phyloP scores from a whole-genome alignment of 1,140 invertebrate species.

The Drosophila simulans region DNA sequence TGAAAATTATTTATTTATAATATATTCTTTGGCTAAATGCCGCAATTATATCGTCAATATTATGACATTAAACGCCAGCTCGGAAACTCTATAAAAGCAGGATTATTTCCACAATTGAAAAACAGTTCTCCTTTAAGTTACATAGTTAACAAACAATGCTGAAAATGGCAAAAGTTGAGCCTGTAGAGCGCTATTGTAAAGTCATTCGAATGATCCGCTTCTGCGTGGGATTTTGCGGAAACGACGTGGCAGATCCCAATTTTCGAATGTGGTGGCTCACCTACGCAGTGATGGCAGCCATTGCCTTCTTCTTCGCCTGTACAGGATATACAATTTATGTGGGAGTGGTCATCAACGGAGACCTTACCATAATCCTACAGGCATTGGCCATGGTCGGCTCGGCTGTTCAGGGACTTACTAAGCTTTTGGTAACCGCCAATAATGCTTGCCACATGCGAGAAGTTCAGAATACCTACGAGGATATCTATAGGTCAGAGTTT shows the following conservation, averaged over 20 bases:
- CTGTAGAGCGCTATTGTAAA: constrained; percentile 28
- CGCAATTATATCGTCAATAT: constrained; percentile 60
- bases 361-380: constrained; percentile 58
- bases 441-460: constrained; percentile 13
- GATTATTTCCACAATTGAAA: not conserved
- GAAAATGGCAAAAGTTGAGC: constrained; percentile 17
- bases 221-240: constrained; percentile 53
- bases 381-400: constrained; percentile 46
- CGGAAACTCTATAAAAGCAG: constrained; percentile 32
- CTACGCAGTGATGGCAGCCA: constrained; percentile 30
- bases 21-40: constrained; percentile 4
- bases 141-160: too few relatives aligned
- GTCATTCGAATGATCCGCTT: constrained; percentile 49
- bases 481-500: constrained; percentile 33
- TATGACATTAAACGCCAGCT: constrained; percentile 34
- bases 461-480: constrained; percentile 40
- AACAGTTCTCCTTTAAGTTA: not conserved
- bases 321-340: constrained; percentile 62
- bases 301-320: constrained; percentile 40
- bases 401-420: constrained; percentile 40
- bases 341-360: constrained; percentile 37
- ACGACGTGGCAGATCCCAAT: constrained; percentile 52
- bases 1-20: not conserved
- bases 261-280: constrained; percentile 57
- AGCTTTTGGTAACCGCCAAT: constrained; percentile 23